Evolutionary conservation across 2,113 vertebrate species (phyloP).

Genomic region (Willisornis vidua): DNA sequence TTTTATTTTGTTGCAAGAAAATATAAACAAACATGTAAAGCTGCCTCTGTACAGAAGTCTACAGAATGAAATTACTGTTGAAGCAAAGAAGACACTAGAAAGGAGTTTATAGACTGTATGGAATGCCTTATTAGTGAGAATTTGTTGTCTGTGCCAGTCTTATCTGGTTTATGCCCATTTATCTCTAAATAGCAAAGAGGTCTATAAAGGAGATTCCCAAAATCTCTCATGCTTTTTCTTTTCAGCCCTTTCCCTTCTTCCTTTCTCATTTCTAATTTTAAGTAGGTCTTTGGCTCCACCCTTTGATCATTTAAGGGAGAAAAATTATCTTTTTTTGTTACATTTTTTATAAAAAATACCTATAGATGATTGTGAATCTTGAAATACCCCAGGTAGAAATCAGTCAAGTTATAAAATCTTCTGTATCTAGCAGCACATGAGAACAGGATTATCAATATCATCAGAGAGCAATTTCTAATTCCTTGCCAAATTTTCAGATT

Average conservation of each 20-base stretch:
- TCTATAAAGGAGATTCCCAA: neutral
- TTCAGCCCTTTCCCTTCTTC: neutral
- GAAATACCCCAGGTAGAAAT: neutral
- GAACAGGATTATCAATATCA: neutral
- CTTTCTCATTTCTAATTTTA: neutral
- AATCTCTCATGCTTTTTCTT: neutral
- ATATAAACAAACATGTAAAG: neutral
- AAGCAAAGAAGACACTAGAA: neutral
- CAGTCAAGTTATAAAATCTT: neutral
- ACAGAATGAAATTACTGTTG: neutral
- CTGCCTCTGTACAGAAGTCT: neutral
- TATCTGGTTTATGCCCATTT: neutral
- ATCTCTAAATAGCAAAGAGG: neutral
- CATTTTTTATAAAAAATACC: neutral
- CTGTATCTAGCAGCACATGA: neutral
- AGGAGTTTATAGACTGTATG: neutral
- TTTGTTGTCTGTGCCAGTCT: neutral
- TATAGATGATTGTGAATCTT: neutral
- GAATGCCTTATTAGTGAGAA: neutral
- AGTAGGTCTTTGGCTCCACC: neutral
- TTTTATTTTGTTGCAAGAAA: neutral
- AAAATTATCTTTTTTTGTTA: neutral
- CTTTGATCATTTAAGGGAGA: neutral
- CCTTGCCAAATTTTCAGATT: neutral
- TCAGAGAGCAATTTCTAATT: neutral